Conservation (phyloP, 2,797 vertebrate genomes). For the Spinus pinus region DNA sequence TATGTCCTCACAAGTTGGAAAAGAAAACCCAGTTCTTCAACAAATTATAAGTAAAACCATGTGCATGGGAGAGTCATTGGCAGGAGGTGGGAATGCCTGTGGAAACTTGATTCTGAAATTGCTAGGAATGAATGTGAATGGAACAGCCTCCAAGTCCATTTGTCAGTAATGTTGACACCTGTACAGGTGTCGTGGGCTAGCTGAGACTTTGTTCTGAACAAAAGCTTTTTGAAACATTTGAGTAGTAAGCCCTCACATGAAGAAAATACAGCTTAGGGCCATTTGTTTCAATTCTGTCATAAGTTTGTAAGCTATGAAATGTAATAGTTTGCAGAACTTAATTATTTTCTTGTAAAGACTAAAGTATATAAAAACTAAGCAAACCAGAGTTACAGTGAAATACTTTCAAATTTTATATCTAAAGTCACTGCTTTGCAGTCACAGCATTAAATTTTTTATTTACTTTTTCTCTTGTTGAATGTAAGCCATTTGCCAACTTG, state of each 20-base stretch:
- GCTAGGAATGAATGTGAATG: not conserved
- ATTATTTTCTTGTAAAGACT: not conserved
- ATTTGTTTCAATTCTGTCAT: not conserved
- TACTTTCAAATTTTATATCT: not conserved
- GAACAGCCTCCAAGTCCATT: not conserved
- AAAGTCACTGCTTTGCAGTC: not conserved
- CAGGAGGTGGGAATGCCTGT: not conserved
- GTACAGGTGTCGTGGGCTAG: conserved; percentile 39
- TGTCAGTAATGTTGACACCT: conserved; percentile 42
- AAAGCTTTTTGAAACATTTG: not conserved
- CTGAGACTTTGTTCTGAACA: conserved; percentile 40
- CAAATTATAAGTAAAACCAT: not conserved
- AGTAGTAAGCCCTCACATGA: conserved; percentile 67
- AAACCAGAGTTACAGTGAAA: not conserved
- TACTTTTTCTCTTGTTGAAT: not conserved
- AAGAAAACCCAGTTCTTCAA: not conserved
- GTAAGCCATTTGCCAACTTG: not conserved
- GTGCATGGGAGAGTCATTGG: not conserved
- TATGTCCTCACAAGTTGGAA: not conserved
- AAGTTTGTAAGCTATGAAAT: not conserved
- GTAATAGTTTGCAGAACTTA: not conserved
- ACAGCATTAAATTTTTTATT: not conserved
- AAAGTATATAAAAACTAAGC: not conserved
- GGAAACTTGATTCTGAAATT: conserved; percentile 35
- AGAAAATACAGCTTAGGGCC: conserved; percentile 68